Base-by-base conservation (phyloP, 2,797 vertebrate species). In the Ispidina lecontei region DNA sequence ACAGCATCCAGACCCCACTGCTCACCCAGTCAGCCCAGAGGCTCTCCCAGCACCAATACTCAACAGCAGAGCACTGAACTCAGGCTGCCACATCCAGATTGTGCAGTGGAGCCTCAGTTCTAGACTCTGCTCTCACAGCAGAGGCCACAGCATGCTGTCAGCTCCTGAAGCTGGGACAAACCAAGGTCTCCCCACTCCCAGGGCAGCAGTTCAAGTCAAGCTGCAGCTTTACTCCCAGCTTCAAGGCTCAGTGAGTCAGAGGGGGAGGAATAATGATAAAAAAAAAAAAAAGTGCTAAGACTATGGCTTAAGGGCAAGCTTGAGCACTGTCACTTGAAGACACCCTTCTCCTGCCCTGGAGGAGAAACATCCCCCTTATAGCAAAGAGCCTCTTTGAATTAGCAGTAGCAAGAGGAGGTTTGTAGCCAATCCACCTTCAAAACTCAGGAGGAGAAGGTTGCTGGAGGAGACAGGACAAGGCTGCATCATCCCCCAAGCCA, bases 21-120 rank as follows among this genome's bases (percentile, higher is more conserved):
- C 62, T 15, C 0, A 0, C 11, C 28, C 4, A 0, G 1, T 4
- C 28, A 25, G 39, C 37, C 4, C 4, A 47, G 46, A 22, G 7
- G 28, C 16, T 33, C n/a, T 19, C 18, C 19, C n/a, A 67, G 43
- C 63, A 70, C 25, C 29, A 20, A 37, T 13, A 20, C 21, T 26
- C 44, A 43, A 12, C 21, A 13, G 7, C 2, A 0, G 17, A 37
- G 25, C 10, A 12, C 28, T n/a, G 7, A 7, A 15, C 21, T n/a
- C 3, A 1, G 18, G 51, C 25, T 80, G 64, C 26, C 15, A 4
- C 0, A 1, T 15, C 26, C 41, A 59, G 49, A 19, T 44, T 10
- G 7, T 7, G 56, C 41, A 49, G 41, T 1, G 0, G 33, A 86
- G n/a, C 51, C 58, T n/a, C 37, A 65, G 33, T 47, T 63, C 60